phyloP scores from a whole-genome alignment of 2,797 vertebrate genomes.

The Diplodus sargus region DNA sequence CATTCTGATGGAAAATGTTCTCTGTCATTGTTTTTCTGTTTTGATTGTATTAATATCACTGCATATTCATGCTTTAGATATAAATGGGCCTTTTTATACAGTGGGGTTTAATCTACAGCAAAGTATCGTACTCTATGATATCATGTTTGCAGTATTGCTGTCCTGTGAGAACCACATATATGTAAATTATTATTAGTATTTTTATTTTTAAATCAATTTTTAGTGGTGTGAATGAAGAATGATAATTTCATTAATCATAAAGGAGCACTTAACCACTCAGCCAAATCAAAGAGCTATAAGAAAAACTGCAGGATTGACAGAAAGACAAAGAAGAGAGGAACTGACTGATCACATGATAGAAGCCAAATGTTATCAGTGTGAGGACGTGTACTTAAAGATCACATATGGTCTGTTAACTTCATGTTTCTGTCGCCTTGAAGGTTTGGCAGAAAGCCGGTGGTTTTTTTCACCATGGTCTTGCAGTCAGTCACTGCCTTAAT shows the following conservation, averaged over 20 bases:
- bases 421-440: slow-evolving; percentile 65
- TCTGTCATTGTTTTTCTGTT: too few relatives aligned
- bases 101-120: neutral
- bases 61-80: too few relatives aligned
- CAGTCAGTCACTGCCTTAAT: slow-evolving; percentile 85
- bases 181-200: too few relatives aligned
- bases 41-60: too few relatives aligned
- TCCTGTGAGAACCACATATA: neutral
- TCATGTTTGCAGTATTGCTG: neutral
- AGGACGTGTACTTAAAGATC: neutral
- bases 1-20: too few relatives aligned
- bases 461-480: slow-evolving; percentile 85
- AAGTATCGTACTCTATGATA: neutral
- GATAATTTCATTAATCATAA: too few relatives aligned
- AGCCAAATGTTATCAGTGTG: neutral
- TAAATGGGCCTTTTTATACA: neutral
- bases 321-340: neutral
- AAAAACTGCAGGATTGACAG: neutral
- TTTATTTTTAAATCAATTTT: too few relatives aligned
- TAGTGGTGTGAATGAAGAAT: too few relatives aligned
- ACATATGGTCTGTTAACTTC: neutral
- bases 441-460: slow-evolving; percentile 89
- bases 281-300: too few relatives aligned
- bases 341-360: neutral
- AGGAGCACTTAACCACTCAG: too few relatives aligned